Evolutionary conservation across 2,113 vertebrate species (phyloP).

Genomic region (Anhinga rufa): DNA sequence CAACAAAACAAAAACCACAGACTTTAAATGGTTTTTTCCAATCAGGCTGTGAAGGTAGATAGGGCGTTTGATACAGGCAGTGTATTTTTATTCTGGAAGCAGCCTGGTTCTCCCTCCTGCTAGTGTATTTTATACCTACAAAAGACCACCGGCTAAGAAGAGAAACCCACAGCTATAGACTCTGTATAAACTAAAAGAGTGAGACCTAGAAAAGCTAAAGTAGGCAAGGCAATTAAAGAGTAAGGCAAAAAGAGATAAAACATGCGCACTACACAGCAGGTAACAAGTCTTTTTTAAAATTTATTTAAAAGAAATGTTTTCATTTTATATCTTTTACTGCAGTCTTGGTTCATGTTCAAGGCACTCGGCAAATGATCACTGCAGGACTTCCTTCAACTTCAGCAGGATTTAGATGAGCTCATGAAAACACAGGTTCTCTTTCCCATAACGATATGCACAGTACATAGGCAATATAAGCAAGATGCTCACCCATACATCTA

Average conservation of each 20-base stretch:
- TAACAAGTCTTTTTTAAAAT: background rate
- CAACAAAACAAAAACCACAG: background rate
- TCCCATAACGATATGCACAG: background rate
- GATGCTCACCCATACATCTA: background rate
- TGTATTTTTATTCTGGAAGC: background rate
- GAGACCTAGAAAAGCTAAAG: background rate
- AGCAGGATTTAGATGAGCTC: background rate
- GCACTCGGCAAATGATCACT: background rate
- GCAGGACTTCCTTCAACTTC: background rate
- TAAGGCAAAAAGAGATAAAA: background rate
- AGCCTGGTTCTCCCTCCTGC: background rate
- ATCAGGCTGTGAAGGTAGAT: background rate
- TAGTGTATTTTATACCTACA: background rate
- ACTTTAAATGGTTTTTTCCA: background rate
- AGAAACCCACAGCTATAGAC: background rate
- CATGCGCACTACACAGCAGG: background rate
- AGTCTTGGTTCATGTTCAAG: background rate
- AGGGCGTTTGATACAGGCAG: background rate
- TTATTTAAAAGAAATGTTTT: background rate
- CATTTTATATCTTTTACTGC: background rate
- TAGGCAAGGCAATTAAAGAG: background rate
- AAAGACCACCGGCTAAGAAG: background rate
- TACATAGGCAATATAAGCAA: background rate
- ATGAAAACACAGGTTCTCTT: background rate
- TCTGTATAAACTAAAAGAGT: background rate